Evolutionary conservation across 2,888 invertebrate species (phyloP).

Genomic region (Drosophila neutralis): DNA sequence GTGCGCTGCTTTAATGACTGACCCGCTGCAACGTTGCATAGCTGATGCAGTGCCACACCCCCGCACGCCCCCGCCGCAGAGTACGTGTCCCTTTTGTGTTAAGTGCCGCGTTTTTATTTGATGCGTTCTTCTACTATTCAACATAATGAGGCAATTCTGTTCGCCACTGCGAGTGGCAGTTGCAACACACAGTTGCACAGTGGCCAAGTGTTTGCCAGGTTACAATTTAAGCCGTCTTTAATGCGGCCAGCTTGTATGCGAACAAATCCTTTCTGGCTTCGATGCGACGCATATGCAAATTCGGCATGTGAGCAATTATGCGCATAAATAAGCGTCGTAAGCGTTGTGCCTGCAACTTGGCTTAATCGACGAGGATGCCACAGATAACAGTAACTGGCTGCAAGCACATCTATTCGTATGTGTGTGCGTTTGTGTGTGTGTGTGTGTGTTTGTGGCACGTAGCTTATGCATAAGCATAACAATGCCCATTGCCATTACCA

Average conservation of each 20-base stretch:
- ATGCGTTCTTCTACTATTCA: constrained; percentile 45
- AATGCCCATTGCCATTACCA: constrained; percentile 40
- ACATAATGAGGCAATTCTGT: constrained; percentile 75
- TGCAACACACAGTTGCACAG: constrained; percentile 2
- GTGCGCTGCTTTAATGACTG: constrained; percentile 3
- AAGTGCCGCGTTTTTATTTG: constrained; percentile 73
- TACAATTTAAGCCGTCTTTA: constrained; percentile 40
- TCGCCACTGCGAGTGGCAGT: neutral
- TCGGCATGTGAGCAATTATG: constrained; percentile 64
- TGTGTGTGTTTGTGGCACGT: constrained; percentile 36
- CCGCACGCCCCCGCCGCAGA: neutral
- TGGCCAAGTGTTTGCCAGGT: neutral
- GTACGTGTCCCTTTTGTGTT: constrained; percentile 71
- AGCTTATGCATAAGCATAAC: constrained; percentile 75
- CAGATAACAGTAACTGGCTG: constrained; percentile 27
- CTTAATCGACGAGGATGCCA: constrained; percentile 60
- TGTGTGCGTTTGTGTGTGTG: neutral
- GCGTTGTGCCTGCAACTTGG: constrained; percentile 28
- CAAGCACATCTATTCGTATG: constrained; percentile 15
- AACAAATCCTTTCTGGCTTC: constrained; percentile 55
- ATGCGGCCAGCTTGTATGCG: constrained; percentile 64
- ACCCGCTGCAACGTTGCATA: constrained; percentile 3
- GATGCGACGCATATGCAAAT: constrained; percentile 70
- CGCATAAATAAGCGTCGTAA: constrained; percentile 67
- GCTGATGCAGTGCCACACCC: neutral